phyloP scores from a whole-genome alignment of 2,797 vertebrate species.

The Tinamus major region DNA sequence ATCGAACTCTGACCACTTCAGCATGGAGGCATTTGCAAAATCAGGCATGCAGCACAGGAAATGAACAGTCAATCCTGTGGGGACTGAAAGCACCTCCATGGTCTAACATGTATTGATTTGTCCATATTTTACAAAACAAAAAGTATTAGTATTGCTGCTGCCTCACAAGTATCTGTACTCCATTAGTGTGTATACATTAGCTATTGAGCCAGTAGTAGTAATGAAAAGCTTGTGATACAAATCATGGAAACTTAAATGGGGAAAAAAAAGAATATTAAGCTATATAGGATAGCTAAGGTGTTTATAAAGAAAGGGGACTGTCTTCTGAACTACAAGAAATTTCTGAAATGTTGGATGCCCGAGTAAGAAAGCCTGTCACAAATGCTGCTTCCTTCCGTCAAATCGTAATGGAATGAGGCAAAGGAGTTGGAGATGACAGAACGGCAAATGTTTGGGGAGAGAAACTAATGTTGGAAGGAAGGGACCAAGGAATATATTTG shows the following conservation, averaged over 20 bases:
- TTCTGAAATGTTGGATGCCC: not conserved
- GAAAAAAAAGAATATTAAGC: not conserved
- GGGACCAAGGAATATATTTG: not conserved
- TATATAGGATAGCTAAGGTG: not conserved
- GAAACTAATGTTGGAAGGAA: accelerated
- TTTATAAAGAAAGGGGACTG: not conserved
- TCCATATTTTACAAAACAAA: not conserved
- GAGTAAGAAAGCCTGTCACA: not conserved
- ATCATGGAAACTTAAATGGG: not conserved
- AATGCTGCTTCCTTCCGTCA: not conserved
- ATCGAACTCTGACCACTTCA: constrained; percentile 6
- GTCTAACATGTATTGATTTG: constrained; percentile 54
- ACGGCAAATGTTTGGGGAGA: not conserved
- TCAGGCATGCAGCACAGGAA: not conserved
- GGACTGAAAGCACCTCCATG: not conserved
- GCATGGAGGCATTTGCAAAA: not conserved
- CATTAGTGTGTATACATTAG: not conserved
- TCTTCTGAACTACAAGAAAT: not conserved
- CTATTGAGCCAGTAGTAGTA: not conserved
- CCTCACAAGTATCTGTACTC: not conserved
- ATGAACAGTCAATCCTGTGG: not conserved
- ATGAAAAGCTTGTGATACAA: not conserved
- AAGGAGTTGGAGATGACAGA: not conserved
- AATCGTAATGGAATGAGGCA: not conserved
- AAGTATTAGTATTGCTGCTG: constrained; percentile 20